Evolutionary conservation across 2,888 invertebrate species (phyloP).

Genomic region (Mythimna vitellina): DNA sequence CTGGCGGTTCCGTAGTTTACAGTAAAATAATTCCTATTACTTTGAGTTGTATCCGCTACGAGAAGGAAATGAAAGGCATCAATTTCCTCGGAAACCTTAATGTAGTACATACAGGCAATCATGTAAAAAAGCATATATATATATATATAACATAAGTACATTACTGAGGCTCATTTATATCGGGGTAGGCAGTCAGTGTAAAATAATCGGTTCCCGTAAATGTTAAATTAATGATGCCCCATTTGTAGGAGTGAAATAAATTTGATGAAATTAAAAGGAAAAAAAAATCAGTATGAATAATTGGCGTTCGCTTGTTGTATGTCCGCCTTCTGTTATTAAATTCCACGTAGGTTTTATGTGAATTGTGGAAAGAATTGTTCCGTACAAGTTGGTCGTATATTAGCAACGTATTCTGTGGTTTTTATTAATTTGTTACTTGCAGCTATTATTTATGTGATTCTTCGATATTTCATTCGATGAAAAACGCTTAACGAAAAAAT

Average conservation of each 20-base stretch:
- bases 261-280: conserved; percentile 82
- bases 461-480: conserved; percentile 9
- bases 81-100: conserved; percentile 59
- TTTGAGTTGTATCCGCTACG: conserved; percentile 22
- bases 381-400: conserved; percentile 45
- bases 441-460: conserved; percentile 29
- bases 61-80: conserved; percentile 62
- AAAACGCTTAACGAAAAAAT: not conserved
- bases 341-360: conserved; percentile 65
- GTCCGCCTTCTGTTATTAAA: conserved; percentile 71
- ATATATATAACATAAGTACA: conserved; percentile 45
- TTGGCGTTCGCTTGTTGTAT: conserved; percentile 70
- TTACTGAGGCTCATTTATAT: conserved; percentile 66
- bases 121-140: conserved; percentile 50
- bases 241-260: conserved; percentile 84
- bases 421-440: conserved; percentile 34
- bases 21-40: conserved; percentile 24
- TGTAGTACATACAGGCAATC: conserved; percentile 53
- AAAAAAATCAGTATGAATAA: conserved; percentile 77
- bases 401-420: conserved; percentile 24
- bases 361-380: conserved; percentile 48
- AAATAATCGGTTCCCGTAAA: conserved; percentile 79
- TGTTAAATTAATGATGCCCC: conserved; percentile 79
- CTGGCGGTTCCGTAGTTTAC: not conserved
- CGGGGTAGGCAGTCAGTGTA: conserved; percentile 64